Evolutionary conservation across 2,888 invertebrate genomes (phyloP), one percentile per base, ranked within the genome.

Genomic region (Hofmannophila pseudospretella): DNA sequence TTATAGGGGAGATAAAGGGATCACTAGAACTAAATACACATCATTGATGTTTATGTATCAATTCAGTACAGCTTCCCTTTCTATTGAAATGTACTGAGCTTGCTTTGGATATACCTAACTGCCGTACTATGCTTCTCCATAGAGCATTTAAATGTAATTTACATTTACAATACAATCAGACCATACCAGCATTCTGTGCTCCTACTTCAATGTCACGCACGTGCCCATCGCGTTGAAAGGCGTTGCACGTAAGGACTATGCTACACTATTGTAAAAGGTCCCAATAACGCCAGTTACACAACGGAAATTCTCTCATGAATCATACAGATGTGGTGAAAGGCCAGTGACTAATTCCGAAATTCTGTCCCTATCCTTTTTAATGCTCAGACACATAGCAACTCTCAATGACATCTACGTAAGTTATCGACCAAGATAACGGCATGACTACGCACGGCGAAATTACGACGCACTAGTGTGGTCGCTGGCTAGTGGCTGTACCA

Each of bases 371-470:
- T 23, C 27, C 42, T 37, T 20, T 37, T 7, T 16, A 32, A 4
- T 23, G 16, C 16, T n/a, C 22, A 47, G 20, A 26, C 28, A 28
- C 42, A 38, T 41, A 42, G 46, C 38, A 40, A 49, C 45, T 45
- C n/a, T 45, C 42, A 46, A 27, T 53, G 49, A 57, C 58, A 60
- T 51, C 60, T 54, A n/a, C 39, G 45, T 55, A 47, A 16, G 67
- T 68, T 77, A 80, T 71, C 76, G 64, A 71, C 63, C 54, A 64
- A 74, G 82, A 82, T 84, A 84, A 84, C 79, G 71, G 74, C 75
- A 61, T 70, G 73, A 74, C 75, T 70, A 80, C 70, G 75, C 73
- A 73, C 71, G 67, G 68, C 57, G 54, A 74, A 80, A 77, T 72
- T 82, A 75, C 81, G 79, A 81, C 82, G 84, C 82, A 85, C 68